phyloP scores from a whole-genome alignment of 2,888 invertebrate species.

The Drosophila subsilvestris region DNA sequence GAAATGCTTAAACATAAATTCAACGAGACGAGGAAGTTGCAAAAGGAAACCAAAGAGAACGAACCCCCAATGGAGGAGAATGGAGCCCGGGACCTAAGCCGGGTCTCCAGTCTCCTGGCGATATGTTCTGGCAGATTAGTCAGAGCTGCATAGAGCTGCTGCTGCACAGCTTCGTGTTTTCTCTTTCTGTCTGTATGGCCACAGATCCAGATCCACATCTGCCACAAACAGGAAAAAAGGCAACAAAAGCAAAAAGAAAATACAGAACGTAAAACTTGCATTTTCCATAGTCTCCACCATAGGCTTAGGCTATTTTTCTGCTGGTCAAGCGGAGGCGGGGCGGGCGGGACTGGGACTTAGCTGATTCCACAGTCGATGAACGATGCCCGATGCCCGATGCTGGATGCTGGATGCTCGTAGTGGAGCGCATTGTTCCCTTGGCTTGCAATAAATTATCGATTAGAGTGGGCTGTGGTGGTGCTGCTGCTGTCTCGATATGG shows the following conservation, averaged over 20 bases:
- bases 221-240: conserved; percentile 21
- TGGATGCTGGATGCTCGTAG: background rate
- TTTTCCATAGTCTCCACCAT: conserved; percentile 18
- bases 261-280: conserved; percentile 17
- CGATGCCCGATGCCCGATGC: conserved; percentile 7
- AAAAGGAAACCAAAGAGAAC: conserved; percentile 10
- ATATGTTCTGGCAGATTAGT: conserved; percentile 51
- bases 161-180: conserved; percentile 50
- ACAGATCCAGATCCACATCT: conserved; percentile 38
- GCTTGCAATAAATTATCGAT: conserved; percentile 82
- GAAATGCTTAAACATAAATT: conserved; percentile 72
- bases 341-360: background rate
- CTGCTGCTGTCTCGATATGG: conserved; percentile 32
- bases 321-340: conserved; percentile 22
- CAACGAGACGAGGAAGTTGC: conserved; percentile 47
- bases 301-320: conserved; percentile 8
- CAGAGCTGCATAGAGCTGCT: conserved; percentile 53
- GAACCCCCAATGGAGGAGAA: conserved; percentile 24
- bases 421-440: conserved; percentile 52
- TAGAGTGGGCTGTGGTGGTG: conserved; percentile 64
- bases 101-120: conserved; percentile 44
- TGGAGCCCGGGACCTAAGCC: conserved; percentile 15
- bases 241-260: conserved; percentile 7
- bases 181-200: conserved; percentile 21
- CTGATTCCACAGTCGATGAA: conserved; percentile 26